Evolutionary conservation across 2,797 vertebrate genomes (phyloP), one percentile per base, ranked within the genome.

Genomic region (Oryzias dopingdopingensis): DNA sequence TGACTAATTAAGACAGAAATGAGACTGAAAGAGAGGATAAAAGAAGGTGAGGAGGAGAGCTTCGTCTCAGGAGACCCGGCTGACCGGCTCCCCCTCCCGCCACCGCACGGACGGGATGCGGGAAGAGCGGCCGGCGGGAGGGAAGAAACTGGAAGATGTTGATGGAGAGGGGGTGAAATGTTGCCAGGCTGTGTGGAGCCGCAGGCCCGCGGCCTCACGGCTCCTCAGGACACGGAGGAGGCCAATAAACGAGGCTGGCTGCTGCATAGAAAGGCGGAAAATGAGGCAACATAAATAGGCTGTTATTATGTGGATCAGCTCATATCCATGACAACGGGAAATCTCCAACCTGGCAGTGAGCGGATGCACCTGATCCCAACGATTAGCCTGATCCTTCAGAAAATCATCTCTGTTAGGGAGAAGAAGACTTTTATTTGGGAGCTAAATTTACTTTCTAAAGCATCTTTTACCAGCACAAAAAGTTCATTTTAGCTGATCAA

Each of bases 321-420:
- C 59, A 24, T 83, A 67, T 70, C 82, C 79, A 79, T 83, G 75
- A 64, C 75, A 74, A 76, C 71, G 24, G 70, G 65, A 59, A n/a
- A 72, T 79, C 65, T 82, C 69, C 49, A 58, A 62, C 42, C 52
- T 48, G 62, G 48, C 59, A 45, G 64, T 59, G 67, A 67, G 78
- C 56, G 14, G 57, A 72, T 51, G 56, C 62, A 74, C 67, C 74
- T 79, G 72, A 75, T 67, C 57, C 45, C 56, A 42, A 29, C 18
- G 15, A 50, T 14, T 3, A 43, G 48, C 41, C 44, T 41, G 8
- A 17, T 46, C 32, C 32, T 13, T 37, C n/a, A 42, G 52, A 52
- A 67, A 74, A 57, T 56, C 1, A 4, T 32, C n/a, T 18, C 43
- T 17, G 2, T 12, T 47, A 13, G 2, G 14, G 14, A 20, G 22